Evolutionary conservation across 2,888 invertebrate genomes (phyloP).

Genomic region (Leuctra nigra): DNA sequence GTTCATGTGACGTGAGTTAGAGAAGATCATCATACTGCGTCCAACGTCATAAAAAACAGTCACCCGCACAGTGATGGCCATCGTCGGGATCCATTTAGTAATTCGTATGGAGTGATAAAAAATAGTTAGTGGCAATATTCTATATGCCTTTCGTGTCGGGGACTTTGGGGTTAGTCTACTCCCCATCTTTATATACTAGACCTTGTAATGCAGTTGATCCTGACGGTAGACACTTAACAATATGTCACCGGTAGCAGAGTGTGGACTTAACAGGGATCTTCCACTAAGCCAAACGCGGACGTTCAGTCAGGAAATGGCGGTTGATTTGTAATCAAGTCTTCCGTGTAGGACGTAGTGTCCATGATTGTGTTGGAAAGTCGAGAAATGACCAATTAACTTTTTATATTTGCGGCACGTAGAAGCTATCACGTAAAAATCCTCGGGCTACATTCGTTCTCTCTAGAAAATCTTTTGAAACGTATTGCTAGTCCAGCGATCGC

Average conservation of each 20-base stretch:
- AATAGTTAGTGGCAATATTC: background rate
- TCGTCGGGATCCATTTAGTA: too few species aligned
- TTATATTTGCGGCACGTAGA: slow-evolving; percentile 16
- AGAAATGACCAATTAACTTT: slow-evolving; percentile 12
- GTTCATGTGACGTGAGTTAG: too few species aligned
- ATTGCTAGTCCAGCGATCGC: too few species aligned
- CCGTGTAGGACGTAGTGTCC: slow-evolving; percentile 12
- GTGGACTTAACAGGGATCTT: background rate
- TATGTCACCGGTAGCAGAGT: slow-evolving; percentile 7
- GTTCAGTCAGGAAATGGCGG: slow-evolving; percentile 13
- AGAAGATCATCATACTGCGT: too few species aligned
- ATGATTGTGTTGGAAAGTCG: slow-evolving; percentile 10
- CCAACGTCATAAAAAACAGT: too few species aligned
- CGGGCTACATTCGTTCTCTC: background rate
- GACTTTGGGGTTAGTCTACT: background rate
- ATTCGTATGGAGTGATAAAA: slow-evolving; percentile 12
- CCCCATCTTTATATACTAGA: background rate
- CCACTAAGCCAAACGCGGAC: slow-evolving; percentile 8
- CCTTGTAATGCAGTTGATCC: too few species aligned
- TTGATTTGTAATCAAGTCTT: slow-evolving; percentile 14
- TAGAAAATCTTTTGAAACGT: too few species aligned
- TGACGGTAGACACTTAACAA: too few species aligned
- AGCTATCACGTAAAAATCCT: slow-evolving; percentile 14
- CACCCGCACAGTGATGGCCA: too few species aligned
- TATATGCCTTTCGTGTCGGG: too few species aligned